Evolutionary conservation across 2,113 vertebrate genomes (phyloP).

Genomic region (Natator depressus): DNA sequence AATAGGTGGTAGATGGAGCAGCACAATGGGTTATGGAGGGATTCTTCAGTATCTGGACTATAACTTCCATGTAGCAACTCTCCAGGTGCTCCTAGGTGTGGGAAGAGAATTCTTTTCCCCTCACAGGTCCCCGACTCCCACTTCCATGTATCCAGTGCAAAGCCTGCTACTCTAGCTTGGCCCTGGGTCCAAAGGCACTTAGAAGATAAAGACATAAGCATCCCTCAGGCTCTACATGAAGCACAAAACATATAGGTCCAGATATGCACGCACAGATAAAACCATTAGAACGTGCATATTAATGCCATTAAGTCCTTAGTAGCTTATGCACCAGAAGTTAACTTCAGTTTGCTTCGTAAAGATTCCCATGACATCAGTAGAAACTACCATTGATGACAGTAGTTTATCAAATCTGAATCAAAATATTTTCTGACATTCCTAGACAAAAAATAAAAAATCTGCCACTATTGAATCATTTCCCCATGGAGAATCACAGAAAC

Average conservation of each 20-base stretch:
- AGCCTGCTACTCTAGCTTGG: background rate
- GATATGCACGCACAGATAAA: background rate
- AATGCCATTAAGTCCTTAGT: background rate
- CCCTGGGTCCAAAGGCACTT: background rate
- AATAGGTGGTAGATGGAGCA: background rate
- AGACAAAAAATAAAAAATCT: background rate
- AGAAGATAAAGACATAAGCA: background rate
- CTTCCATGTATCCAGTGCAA: background rate
- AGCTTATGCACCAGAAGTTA: background rate
- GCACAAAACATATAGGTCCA: background rate
- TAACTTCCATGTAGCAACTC: background rate
- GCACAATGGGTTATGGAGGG: background rate
- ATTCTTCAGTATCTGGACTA: background rate
- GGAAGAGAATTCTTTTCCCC: background rate
- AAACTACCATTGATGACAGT: background rate
- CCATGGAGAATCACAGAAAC: background rate
- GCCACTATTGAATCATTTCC: background rate
- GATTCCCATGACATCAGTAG: background rate
- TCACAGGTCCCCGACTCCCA: background rate
- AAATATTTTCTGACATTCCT: constrained; percentile 5
- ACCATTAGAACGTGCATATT: background rate
- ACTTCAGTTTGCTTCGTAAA: background rate
- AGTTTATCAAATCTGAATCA: background rate
- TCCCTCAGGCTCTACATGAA: background rate
- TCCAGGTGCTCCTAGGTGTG: background rate